phyloP scores from a whole-genome alignment of 2,113 vertebrate genomes.

The Eulemur rufifrons region DNA sequence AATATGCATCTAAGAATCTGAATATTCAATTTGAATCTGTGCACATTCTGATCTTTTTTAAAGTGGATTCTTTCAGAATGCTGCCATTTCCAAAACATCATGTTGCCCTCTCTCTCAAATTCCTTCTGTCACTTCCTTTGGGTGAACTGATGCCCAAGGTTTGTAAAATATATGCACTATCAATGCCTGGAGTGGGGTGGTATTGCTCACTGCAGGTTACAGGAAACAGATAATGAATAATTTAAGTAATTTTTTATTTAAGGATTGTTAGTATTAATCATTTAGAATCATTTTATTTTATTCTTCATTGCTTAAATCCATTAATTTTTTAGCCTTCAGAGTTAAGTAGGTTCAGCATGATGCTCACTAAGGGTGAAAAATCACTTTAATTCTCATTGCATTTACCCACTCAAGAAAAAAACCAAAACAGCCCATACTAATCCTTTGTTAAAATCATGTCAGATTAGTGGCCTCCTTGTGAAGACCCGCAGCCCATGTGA shows the following conservation, averaged over 20 bases:
- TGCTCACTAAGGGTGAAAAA: neutral
- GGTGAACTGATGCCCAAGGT: neutral
- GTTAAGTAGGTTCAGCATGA: neutral
- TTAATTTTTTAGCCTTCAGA: neutral
- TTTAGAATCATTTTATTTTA: neutral
- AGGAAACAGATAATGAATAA: neutral
- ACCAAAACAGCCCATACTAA: neutral
- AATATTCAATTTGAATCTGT: neutral
- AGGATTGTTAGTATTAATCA: neutral
- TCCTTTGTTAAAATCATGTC: neutral
- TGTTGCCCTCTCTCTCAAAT: neutral
- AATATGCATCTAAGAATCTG: neutral
- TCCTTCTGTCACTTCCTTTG: neutral
- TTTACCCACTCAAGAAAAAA: neutral
- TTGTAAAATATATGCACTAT: rapidly evolving
- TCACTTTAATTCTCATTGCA: neutral
- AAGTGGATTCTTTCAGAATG: neutral
- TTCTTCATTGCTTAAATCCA: neutral
- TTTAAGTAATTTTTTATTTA: neutral
- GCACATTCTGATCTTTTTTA: neutral
- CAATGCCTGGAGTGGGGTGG: rapidly evolving
- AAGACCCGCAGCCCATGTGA: neutral
- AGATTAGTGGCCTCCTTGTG: neutral
- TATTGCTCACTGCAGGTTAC: neutral
- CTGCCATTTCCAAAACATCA: neutral